A percentile compares a stretch with the other conserved stretches of the same genome.
Conservation (phyloP, 2,888 invertebrate genomes). For the Sesamia inferens region DNA sequence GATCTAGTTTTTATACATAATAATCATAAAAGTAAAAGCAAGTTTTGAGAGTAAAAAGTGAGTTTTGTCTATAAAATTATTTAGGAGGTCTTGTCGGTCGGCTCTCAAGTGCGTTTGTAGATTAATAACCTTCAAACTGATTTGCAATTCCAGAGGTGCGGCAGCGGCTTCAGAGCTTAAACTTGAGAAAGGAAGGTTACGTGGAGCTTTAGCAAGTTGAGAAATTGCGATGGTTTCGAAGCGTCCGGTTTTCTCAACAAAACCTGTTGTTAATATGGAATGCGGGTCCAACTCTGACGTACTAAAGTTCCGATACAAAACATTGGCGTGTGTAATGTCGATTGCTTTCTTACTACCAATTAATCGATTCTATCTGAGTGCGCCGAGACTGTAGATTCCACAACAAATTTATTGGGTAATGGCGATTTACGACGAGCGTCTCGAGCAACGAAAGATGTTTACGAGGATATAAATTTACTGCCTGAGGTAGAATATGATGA, state of each 20-base stretch:
- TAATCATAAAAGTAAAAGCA: conserved; percentile 54
- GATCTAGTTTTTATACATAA: conserved; percentile 53
- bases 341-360: conserved; percentile 66
- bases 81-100: conserved; percentile 17
- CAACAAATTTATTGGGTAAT: conserved; percentile 54
- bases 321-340: conserved; percentile 57
- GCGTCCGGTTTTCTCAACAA: conserved; percentile 77
- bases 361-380: conserved; percentile 64
- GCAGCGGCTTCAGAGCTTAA: conserved; percentile 55
- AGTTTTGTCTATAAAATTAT: conserved; percentile 11
- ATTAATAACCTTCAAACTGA: conserved; percentile 48
- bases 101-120: conserved; percentile 36
- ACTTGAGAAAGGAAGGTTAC: conserved; percentile 63
- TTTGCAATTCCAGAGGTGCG: conserved; percentile 60
- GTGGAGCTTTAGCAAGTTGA: conserved; percentile 54
- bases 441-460: conserved; percentile 42
- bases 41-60: conserved; percentile 44
- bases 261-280: conserved; percentile 78
- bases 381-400: conserved; percentile 59
- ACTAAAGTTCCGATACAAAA: conserved; percentile 73
- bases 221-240: conserved; percentile 71
- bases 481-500: conserved; percentile 17
- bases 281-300: conserved; percentile 75
- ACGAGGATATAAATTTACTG: conserved; percentile 47
- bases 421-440: conserved; percentile 37